A percentile compares a stretch with the other conserved stretches of the same genome.
These are phyloP conservation scores for Dyspetes luteomarginatus DNA, from an alignment of 2,888 invertebrate genomes.

Conservation along the genomic window DNA sequence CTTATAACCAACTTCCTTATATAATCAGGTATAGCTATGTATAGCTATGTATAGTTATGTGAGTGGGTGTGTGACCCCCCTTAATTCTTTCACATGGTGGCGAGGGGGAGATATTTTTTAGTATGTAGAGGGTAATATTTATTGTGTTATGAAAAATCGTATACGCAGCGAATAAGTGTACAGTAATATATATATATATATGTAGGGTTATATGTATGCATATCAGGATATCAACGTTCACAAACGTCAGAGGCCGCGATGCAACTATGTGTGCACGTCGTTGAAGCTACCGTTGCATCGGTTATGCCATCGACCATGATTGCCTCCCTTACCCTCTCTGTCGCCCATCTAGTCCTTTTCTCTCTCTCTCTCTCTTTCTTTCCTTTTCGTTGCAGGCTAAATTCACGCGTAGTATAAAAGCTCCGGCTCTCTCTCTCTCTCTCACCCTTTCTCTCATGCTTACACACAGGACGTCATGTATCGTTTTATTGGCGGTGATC, in stretches of 20 bases:
- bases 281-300: constrained; percentile 60
- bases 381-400: too few species aligned
- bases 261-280: constrained; percentile 57
- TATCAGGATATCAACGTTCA: constrained; percentile 22
- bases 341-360: background rate
- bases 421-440: constrained; percentile 10
- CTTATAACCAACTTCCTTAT: too few species aligned
- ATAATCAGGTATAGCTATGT: too few species aligned
- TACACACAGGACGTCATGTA: too few species aligned
- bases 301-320: constrained; percentile 61
- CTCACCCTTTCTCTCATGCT: too few species aligned
- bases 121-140: too few species aligned
- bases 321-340: background rate
- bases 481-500: too few species aligned
- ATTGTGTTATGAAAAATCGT: too few species aligned
- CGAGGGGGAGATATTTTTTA: too few species aligned
- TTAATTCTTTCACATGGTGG: too few species aligned
- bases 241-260: constrained; percentile 30
- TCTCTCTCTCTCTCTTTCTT: background rate
- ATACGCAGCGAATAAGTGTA: background rate
- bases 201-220: constrained; percentile 3
- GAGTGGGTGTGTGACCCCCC: too few species aligned
- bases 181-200: constrained; percentile 13
- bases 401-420: too few species aligned
- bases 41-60: background rate